Conservation (phyloP, 1,140 invertebrate species). For the Ditylenchus dipsaci region DNA sequence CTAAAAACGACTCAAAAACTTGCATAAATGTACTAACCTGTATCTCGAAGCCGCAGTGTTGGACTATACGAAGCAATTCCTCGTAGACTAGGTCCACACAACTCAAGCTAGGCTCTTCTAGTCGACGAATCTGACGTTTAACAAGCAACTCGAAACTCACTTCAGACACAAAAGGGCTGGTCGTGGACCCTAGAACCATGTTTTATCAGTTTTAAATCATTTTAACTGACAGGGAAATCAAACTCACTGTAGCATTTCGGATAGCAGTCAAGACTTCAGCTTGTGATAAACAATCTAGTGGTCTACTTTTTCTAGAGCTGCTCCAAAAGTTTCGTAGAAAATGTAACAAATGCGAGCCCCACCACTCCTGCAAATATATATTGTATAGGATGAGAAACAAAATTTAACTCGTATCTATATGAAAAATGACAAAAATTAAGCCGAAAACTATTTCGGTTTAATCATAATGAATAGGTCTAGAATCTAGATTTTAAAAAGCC, state of each 20-base stretch:
- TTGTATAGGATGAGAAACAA: conserved; percentile 57
- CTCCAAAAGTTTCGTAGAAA: conserved; percentile 94
- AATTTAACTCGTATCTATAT: neutral
- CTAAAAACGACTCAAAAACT: neutral
- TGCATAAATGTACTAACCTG: conserved; percentile 63
- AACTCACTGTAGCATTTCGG: conserved; percentile 78
- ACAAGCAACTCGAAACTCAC: conserved; percentile 81
- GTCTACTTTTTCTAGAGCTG: conserved; percentile 87
- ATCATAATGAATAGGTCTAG: too few relatives aligned
- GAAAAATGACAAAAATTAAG: neutral
- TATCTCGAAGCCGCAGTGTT: conserved; percentile 87
- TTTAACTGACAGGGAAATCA: conserved; percentile 27
- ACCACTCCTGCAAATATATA: conserved; percentile 67
- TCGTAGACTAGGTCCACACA: conserved; percentile 97
- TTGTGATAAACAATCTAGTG: conserved; percentile 81
- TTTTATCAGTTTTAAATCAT: neutral
- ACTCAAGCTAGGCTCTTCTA: conserved; percentile 91
- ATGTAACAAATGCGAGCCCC: conserved; percentile 98
- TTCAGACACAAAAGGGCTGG: conserved; percentile 96
- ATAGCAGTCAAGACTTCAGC: conserved; percentile 96
- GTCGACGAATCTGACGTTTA: conserved; percentile 86
- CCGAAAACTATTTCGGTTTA: too few relatives aligned
- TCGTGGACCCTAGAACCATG: conserved; percentile 70
- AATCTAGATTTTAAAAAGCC: conserved; percentile 44
- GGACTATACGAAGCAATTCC: conserved; percentile 97